phyloP scores from a whole-genome alignment of 2,888 invertebrate species.

The Papilio gigon region DNA sequence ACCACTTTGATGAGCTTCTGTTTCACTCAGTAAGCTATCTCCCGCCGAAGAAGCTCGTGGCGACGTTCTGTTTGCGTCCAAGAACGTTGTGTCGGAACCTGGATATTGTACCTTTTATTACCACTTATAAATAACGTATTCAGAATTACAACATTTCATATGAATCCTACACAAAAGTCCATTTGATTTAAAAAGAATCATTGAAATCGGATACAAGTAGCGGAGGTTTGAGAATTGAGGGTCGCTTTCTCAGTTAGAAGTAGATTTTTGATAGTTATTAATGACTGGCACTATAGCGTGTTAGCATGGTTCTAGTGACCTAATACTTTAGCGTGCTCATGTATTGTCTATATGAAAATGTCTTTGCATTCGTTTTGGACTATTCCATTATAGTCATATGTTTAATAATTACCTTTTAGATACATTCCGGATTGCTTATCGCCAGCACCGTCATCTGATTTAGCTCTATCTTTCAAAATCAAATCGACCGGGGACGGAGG shows the following conservation, averaged over 20 bases:
- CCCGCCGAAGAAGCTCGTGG: slow-evolving; percentile 77
- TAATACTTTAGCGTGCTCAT: slow-evolving; percentile 19
- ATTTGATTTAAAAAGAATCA: neutral
- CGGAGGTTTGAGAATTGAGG: neutral
- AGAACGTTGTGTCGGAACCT: slow-evolving; percentile 79
- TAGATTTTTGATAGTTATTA: neutral
- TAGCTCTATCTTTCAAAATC: slow-evolving; percentile 77
- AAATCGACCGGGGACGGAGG: slow-evolving; percentile 88
- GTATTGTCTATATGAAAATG: slow-evolving; percentile 13
- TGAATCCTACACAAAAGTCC: too few species aligned
- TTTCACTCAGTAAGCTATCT: slow-evolving; percentile 76
- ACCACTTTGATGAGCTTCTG: slow-evolving; percentile 80
- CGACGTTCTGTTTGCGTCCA: slow-evolving; percentile 76
- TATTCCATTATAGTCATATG: neutral
- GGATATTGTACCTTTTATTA: slow-evolving; percentile 45
- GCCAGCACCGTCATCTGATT: slow-evolving; percentile 64
- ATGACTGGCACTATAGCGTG: neutral
- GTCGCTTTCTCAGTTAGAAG: neutral
- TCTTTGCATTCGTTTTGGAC: neutral
- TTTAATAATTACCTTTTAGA: slow-evolving; percentile 73
- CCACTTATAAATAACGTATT: slow-evolving; percentile 13
- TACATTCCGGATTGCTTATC: slow-evolving; percentile 75
- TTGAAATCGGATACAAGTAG: neutral
- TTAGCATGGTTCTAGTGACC: slow-evolving; percentile 1
- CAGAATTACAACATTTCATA: too few species aligned